Percentiles rank a stretch among this genome's conserved stretches.
phyloP scores from a whole-genome alignment of 92 coral and sea anemone genomes.

The Plumapathes pennacea region DNA sequence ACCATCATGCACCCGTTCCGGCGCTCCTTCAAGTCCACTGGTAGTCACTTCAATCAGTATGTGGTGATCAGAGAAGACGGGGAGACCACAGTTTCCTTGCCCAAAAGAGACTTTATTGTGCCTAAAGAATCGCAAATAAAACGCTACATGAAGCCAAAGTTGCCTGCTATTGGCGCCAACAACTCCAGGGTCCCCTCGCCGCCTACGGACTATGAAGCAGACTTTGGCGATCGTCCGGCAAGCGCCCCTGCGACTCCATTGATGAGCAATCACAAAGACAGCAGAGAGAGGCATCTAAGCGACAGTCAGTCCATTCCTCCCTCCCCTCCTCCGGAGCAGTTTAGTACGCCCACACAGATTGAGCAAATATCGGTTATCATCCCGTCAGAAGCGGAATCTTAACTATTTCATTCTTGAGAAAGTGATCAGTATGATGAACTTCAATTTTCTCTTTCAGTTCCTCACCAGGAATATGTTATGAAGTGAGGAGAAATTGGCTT shows the following conservation, averaged over 20 bases:
- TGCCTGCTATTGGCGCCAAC: conserved; percentile 73
- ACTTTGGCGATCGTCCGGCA: conserved; percentile 57
- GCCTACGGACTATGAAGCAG: conserved; percentile 58
- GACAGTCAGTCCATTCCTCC: too few relatives aligned
- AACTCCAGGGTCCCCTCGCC: conserved; percentile 63
- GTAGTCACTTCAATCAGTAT: conserved; percentile 85
- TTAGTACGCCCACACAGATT: conserved; percentile 61
- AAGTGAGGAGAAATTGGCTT: too few relatives aligned
- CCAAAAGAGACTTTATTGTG: conserved; percentile 84
- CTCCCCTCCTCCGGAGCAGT: conserved; percentile 36
- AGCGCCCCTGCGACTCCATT: conserved; percentile 90
- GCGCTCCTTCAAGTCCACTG: conserved; percentile 75
- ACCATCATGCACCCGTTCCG: conserved; percentile 91
- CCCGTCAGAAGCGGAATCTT: conserved; percentile 60
- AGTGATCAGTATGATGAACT: too few relatives aligned
- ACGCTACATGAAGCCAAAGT: conserved; percentile 63
- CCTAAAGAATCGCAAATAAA: conserved; percentile 73
- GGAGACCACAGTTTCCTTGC: conserved; percentile 70
- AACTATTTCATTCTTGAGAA: background rate
- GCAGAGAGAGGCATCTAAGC: conserved; percentile 11
- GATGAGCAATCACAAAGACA: conserved; percentile 32
- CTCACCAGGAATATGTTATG: too few relatives aligned
- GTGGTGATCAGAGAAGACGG: conserved; percentile 81
- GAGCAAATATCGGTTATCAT: conserved; percentile 71
- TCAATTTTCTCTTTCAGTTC: too few relatives aligned